Evolutionary conservation across 1,140 invertebrate species (phyloP).

Genomic region (Brachionus manjavacas): DNA sequence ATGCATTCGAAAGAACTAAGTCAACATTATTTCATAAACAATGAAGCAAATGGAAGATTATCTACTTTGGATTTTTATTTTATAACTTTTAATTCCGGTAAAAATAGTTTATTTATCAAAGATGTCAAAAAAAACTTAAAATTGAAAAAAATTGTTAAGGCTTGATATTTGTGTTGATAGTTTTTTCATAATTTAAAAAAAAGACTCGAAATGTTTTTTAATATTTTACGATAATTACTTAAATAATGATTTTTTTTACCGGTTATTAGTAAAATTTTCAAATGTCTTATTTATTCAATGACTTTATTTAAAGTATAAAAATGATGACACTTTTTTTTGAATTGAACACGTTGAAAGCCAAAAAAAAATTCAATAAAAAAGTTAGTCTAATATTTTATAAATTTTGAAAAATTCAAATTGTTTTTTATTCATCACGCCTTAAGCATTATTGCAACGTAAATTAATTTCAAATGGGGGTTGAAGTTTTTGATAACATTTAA

Average conservation of each 20-base stretch:
- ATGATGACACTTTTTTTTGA: neutral
- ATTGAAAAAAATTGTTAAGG: neutral
- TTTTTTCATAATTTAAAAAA: neutral
- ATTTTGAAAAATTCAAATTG: neutral
- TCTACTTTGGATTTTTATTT: neutral
- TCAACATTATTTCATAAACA: neutral
- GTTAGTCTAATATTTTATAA: neutral
- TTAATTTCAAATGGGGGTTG: neutral
- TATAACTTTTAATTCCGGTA: neutral
- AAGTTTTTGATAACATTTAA: neutral
- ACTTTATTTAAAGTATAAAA: neutral
- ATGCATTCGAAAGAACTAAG: neutral
- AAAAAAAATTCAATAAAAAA: neutral
- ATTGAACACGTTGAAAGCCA: neutral
- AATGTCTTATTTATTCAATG: neutral
- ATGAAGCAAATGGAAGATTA: neutral
- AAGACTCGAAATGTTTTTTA: neutral
- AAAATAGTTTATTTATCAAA: neutral
- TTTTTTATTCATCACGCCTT: neutral
- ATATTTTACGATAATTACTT: neutral
- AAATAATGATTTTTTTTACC: neutral
- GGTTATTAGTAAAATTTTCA: neutral
- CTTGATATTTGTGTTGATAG: neutral
- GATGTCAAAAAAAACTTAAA: neutral
- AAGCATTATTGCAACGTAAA: neutral